phyloP scores from a whole-genome alignment of 2,888 invertebrate genomes.

The Linnaemya tessellans region DNA sequence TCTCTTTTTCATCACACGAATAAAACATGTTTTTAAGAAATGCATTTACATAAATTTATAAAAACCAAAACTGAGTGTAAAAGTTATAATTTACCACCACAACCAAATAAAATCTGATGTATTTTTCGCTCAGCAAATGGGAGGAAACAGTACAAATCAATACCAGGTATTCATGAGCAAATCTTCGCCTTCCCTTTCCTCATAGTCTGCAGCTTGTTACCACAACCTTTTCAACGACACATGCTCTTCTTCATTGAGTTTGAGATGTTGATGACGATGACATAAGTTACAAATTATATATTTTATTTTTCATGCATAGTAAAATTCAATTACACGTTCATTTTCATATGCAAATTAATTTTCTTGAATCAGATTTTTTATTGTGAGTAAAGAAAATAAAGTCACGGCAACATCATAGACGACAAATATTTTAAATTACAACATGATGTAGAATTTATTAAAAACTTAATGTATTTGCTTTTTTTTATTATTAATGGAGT shows the following conservation, averaged over 20 bases:
- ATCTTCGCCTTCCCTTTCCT: neutral
- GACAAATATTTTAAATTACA: neutral
- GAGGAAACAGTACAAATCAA: neutral
- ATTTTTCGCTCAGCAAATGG: neutral
- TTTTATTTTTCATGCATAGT: conserved; percentile 80
- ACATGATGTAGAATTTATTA: neutral
- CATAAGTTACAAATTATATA: conserved; percentile 61
- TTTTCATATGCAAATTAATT: conserved; percentile 80
- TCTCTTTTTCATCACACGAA: no score
- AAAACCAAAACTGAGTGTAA: neutral
- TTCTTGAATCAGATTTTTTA: conserved; percentile 1
- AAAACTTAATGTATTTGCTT: neutral
- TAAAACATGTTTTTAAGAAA: neutral
- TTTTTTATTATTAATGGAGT: neutral
- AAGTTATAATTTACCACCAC: neutral
- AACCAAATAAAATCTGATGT: neutral
- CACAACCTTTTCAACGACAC: neutral
- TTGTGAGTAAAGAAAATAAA: neutral
- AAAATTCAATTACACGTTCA: conserved; percentile 78
- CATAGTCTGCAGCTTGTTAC: neutral
- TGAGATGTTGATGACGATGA: neutral
- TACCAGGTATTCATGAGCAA: neutral
- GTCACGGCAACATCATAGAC: neutral
- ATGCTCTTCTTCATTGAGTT: neutral
- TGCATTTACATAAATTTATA: neutral